Base-by-base conservation (phyloP, 2,888 invertebrate species). In the Molorchus minor region DNA sequence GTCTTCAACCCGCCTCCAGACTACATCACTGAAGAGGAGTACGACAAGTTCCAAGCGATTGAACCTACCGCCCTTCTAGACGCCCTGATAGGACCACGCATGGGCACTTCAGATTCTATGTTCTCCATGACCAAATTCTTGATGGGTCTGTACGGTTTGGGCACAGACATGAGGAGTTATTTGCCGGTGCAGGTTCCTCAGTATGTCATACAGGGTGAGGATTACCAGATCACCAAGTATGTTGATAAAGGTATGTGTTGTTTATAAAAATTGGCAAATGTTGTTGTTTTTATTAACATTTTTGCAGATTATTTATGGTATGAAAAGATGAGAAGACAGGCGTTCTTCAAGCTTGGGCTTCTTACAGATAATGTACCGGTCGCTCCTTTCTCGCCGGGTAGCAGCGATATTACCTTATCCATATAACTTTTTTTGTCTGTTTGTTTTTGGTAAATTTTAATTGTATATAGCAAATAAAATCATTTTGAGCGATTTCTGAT, bases 101-200 rank as follows among this genome's bases (percentile, higher is more conserved):
- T 40, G 5, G 30, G 40, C 19, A 35, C 69, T 56, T 16, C 12
- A 1, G 52, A 59, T 5, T 43, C 71, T 54, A n/a, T 73, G 69
- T 16, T 63, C 53, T 41, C 56, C 62, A 17, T 61, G 56, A 54
- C 35, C 3, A 70, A 70, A 51, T 69, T 69, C 45, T 57, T 64
- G 44, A 51, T 57, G 19, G 75, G 75, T 3, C 41, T 60, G 7
- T 77, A 78, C 47, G 65, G 68, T 38, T 54, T 71, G 19, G 36
- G 52, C 13, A 69, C 57, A 0, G 76, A 77, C 40, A 47, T 73
- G 49, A 58, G 59, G 49, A 60, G 61, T 8, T 66, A 75, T 49
- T 15, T 66, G 2, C 71, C 74, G 0, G 62, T 71, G 13, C 36
- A 55, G n/a, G 64, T 68, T 30, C 64, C 73, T 17, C 69, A 67